These are phyloP conservation scores for Cynopterus sphinx DNA, from an alignment of 2,797 vertebrate genomes.

Conservation along the genomic window DNA sequence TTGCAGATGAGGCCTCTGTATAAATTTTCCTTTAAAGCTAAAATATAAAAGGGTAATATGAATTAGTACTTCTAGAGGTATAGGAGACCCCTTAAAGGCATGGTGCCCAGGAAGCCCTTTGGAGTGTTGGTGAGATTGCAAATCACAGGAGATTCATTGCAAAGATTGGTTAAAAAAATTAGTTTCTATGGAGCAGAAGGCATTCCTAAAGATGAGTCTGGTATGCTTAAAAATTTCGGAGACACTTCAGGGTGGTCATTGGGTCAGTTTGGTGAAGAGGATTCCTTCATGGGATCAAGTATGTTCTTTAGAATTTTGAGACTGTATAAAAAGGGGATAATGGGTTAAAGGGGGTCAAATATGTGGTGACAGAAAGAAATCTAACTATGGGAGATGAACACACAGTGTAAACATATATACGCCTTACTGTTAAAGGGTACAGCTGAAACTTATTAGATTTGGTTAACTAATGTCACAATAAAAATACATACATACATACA, in stretches of 20 bases:
- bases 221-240: neutral
- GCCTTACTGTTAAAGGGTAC: no score
- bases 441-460: no score
- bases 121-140: neutral
- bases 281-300: neutral
- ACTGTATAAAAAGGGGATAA: neutral
- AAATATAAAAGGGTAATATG: neutral
- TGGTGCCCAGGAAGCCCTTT: neutral
- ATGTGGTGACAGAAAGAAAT: no score
- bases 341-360: no score
- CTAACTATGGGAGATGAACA: no score
- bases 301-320: neutral
- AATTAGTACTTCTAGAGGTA: neutral
- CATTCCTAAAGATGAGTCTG: neutral
- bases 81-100: neutral
- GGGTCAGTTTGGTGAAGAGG: neutral
- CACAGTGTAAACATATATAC: no score
- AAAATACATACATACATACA: no score
- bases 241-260: neutral
- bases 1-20: slow-evolving; percentile 16
- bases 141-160: neutral
- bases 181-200: neutral
- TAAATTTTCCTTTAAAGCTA: slow-evolving; percentile 1
- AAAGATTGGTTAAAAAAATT: slow-evolving; percentile 4
- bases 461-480: no score